These are phyloP conservation scores for Indicator indicator DNA, from an alignment of 2,113 vertebrate genomes.

Conservation along the genomic window DNA sequence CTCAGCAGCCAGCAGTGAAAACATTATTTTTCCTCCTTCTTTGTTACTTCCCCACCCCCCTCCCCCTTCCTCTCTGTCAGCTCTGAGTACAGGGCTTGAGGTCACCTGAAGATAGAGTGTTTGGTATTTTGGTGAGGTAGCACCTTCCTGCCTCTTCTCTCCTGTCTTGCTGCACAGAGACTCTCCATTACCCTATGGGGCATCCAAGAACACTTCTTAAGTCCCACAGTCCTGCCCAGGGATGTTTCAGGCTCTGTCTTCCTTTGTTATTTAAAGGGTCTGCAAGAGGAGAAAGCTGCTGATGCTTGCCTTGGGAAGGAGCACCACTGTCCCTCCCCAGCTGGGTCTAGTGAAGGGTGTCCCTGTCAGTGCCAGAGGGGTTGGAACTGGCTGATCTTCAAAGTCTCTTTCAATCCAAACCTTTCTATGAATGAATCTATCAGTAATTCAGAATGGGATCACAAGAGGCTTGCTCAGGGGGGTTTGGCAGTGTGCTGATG, in stretches of 20 bases:
- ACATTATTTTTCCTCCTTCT: background rate
- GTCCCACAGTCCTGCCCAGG: background rate
- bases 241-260: background rate
- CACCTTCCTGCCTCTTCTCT: background rate
- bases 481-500: background rate
- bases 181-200: background rate
- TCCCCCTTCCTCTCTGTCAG: background rate
- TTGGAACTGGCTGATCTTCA: too few relatives aligned
- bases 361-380: too few relatives aligned
- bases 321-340: background rate
- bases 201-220: background rate
- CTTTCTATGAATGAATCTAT: too few relatives aligned
- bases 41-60: background rate
- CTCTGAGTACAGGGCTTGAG: accelerated
- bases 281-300: background rate
- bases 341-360: too few relatives aligned
- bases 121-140: background rate
- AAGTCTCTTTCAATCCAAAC: too few relatives aligned
- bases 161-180: accelerated
- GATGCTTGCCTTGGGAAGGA: background rate
- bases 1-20: constrained; percentile 41
- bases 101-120: background rate
- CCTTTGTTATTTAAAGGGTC: accelerated
- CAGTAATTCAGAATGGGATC: background rate
- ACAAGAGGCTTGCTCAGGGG: background rate